Percentiles rank a stretch among this genome's conserved stretches.
phyloP scores from a whole-genome alignment of 2,888 invertebrate species.

The Hecatera dysodea region DNA sequence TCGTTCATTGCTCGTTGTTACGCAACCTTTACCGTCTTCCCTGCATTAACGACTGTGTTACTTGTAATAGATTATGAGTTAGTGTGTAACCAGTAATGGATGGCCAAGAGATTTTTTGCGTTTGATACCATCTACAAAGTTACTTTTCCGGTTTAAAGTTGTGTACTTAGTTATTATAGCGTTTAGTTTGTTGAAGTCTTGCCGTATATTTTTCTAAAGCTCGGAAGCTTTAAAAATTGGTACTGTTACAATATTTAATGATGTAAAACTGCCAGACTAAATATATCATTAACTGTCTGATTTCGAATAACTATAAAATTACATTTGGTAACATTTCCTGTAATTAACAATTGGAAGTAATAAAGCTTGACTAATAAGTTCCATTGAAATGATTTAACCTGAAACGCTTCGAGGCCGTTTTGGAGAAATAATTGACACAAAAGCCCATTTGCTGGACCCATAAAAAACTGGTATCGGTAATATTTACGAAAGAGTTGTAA shows the following conservation, averaged over 20 bases:
- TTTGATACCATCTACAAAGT: conserved; percentile 57
- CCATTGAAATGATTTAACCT: conserved; percentile 45
- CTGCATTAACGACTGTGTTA: conserved; percentile 60
- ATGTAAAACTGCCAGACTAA: conserved; percentile 2
- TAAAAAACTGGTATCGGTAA: neutral
- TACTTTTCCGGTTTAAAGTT: conserved; percentile 72
- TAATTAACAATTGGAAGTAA: conserved; percentile 19
- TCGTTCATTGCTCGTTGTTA: conserved; percentile 71
- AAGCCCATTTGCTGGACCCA: conserved; percentile 14
- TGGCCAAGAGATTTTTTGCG: conserved; percentile 56
- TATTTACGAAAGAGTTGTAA: neutral
- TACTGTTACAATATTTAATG: neutral
- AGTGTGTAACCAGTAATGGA: conserved; percentile 40
- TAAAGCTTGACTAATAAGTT: conserved; percentile 46
- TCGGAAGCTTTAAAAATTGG: conserved; percentile 27
- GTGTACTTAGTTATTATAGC: conserved; percentile 53
- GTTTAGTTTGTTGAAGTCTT: conserved; percentile 45
- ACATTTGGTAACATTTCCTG: conserved; percentile 50
- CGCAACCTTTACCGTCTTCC: conserved; percentile 66
- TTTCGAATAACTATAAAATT: conserved; percentile 22
- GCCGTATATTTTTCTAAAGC: conserved; percentile 4
- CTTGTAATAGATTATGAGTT: neutral
- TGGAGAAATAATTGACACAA: conserved; percentile 46
- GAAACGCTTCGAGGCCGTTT: conserved; percentile 50
- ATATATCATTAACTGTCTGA: conserved; percentile 13